Conservation (phyloP, 1,140 invertebrate genomes). For the Globodera ellingtonae region DNA sequence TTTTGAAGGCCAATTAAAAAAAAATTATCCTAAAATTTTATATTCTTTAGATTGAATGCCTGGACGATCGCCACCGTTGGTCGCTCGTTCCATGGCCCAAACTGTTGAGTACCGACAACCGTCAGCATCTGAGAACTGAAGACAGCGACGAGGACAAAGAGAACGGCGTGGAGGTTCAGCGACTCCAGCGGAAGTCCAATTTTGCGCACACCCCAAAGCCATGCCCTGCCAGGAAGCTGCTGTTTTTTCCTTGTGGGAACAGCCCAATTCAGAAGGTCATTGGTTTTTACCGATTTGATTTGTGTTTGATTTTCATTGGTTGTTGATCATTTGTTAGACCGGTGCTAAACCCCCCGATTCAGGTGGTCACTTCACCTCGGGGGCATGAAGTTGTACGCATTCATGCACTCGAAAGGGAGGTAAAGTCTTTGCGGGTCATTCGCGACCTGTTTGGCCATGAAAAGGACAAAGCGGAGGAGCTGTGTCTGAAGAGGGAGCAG, state of each 20-base stretch:
- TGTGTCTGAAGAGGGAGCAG: neutral
- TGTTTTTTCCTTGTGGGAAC: neutral
- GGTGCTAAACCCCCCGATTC: too few species aligned
- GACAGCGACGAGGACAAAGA: neutral
- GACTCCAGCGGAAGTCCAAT: neutral
- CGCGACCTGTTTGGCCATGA: neutral
- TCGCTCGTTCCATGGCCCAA: constrained; percentile 1
- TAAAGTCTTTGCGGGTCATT: constrained; percentile 5
- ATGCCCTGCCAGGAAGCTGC: neutral
- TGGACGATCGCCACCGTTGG: constrained; percentile 5
- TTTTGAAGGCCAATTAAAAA: too few species aligned
- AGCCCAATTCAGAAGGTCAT: neutral
- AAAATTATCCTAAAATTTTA: too few species aligned
- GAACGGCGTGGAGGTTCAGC: neutral
- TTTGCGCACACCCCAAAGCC: neutral
- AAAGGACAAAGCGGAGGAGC: constrained; percentile 1
- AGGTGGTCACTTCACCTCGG: neutral
- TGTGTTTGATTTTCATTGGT: neutral
- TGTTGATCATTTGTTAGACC: neutral
- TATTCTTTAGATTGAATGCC: constrained; percentile 5
- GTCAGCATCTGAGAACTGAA: neutral
- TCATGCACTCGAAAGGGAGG: constrained; percentile 1
- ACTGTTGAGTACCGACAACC: neutral
- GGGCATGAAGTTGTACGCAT: constrained; percentile 1
- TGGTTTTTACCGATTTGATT: neutral